Base-by-base conservation (phyloP, 2,888 invertebrate genomes). In the Diplolepis rosae region DNA sequence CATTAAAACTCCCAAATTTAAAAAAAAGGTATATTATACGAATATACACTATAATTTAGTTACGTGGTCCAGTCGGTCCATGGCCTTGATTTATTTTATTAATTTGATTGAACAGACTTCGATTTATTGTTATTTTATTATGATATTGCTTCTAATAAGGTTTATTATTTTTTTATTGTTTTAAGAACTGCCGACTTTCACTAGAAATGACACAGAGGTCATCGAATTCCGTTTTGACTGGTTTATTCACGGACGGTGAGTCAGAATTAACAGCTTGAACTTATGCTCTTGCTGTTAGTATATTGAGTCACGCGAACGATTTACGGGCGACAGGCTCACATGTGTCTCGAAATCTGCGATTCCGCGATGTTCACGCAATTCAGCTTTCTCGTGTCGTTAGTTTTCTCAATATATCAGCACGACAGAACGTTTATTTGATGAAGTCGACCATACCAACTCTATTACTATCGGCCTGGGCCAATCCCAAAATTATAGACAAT, bases 251-350 rank as follows among this genome's bases (percentile, higher is more conserved):
- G 7, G 32, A 18, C 18, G 24, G 35, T 61, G 61, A 61, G 61
- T 61, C 61, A 61, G 24, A 6, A 61, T 61, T 61, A 39, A 61
- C 39, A 61, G 30, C 32, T 51, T 27, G 24, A 28, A 22, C 22
- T 35, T 54, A 1, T 18, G 22, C 18, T 56, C 22, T 9, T 54
- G 18, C 35, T 51, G 24, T 56, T 56, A 24, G 32, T 22, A 39
- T 39, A 56, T 56, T 56, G 18, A 35, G 56, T 56, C 56, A 56
- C 18, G 22, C n/a, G 39, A 61, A 61, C 39, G 39, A 61, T 61
- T 61, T 61, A 61, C 54, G 54, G 30, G 54, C 6, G 5, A 15
- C 54, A 54, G 11, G 54, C 15, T 54, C 30, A 30, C 27, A 54
- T 54, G 54, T 18, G 15, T 32, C 54, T 54, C 15, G 30, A 15